A percentile compares a stretch with the other conserved stretches of the same genome.
Evolutionary conservation across 2,113 vertebrate genomes (phyloP).

Genomic region (Anas platyrhynchos): DNA sequence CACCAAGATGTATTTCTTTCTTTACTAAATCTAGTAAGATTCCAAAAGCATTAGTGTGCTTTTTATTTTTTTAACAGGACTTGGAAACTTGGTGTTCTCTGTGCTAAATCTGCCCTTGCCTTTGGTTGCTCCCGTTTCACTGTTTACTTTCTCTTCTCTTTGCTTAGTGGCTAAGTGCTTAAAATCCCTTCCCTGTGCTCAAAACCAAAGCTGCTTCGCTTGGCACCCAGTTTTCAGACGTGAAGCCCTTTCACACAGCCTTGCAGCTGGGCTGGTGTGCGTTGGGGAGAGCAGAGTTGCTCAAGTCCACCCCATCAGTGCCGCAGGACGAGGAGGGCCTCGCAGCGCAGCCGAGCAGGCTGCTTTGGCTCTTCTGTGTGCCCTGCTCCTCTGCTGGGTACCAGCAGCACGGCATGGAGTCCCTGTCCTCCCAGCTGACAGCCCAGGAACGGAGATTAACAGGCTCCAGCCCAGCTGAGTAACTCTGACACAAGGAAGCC

Average conservation of each 20-base stretch:
- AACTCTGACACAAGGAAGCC: not conserved
- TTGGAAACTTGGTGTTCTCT: not conserved
- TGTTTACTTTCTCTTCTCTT: constrained; percentile 17
- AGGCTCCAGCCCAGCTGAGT: not conserved
- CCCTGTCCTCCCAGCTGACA: not conserved
- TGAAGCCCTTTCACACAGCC: not conserved
- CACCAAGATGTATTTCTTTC: not conserved
- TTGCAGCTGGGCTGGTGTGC: not conserved
- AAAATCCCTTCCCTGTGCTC: not conserved
- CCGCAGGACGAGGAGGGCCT: not conserved
- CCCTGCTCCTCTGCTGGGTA: not conserved
- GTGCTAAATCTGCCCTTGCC: not conserved
- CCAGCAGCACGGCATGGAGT: not conserved
- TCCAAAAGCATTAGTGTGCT: not conserved
- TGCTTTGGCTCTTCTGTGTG: not conserved
- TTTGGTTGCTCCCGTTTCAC: not conserved
- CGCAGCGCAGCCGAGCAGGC: not conserved
- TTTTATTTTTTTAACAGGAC: not conserved
- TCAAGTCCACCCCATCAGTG: not conserved
- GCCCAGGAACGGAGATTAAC: not conserved
- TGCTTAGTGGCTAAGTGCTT: not conserved
- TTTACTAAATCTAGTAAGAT: not conserved
- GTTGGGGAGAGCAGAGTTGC: not conserved
- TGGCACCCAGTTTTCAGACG: not conserved
- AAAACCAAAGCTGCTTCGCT: not conserved